These are phyloP conservation scores for Melipona bicolor DNA, from an alignment of 2,888 invertebrate species.

Conservation along the genomic window DNA sequence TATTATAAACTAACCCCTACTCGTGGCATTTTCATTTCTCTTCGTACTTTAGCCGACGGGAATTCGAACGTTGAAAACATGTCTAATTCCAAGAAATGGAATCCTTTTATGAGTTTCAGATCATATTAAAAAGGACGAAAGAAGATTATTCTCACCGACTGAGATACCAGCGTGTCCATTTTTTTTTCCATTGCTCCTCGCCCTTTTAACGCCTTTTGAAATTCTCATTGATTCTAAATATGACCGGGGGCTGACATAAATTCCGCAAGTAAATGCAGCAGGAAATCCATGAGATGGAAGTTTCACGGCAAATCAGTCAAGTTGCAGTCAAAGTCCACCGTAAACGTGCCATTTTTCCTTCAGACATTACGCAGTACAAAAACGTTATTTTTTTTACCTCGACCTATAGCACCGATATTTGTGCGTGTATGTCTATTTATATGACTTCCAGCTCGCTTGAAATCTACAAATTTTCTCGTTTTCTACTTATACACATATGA, in stretches of 20 bases:
- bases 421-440: constrained; percentile 56
- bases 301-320: constrained; percentile 27
- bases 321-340: constrained; percentile 4
- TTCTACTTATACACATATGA: not conserved
- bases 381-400: constrained; percentile 33
- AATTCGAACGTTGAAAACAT: too few species aligned
- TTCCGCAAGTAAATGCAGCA: not conserved
- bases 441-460: constrained; percentile 23
- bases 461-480: constrained; percentile 14
- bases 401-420: constrained; percentile 44
- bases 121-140: not conserved
- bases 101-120: not conserved
- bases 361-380: constrained; percentile 12
- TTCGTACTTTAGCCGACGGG: too few species aligned
- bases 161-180: not conserved
- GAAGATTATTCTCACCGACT: not conserved
- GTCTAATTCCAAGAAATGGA: not conserved
- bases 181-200: not conserved
- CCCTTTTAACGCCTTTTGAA: not conserved
- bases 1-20: too few species aligned
- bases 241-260: constrained; percentile 18
- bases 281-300: constrained; percentile 12
- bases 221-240: constrained; percentile 1
- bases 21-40: too few species aligned
- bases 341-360: constrained; percentile 31